Conservation (phyloP, 2,888 invertebrate species). For the Andricus curvator region DNA sequence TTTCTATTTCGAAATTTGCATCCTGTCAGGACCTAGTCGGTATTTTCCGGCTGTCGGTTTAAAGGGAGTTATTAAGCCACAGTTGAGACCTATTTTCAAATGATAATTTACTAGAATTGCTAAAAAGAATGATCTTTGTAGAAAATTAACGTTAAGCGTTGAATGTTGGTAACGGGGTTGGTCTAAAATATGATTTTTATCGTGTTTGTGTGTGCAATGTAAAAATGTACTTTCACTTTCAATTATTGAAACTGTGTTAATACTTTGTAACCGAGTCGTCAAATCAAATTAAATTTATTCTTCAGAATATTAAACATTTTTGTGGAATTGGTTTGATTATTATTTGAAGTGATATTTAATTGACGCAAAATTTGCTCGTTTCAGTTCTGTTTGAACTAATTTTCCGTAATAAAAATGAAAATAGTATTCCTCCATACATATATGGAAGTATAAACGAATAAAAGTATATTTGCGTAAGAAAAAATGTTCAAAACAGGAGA, state of each 20-base stretch:
- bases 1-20: conserved; percentile 52
- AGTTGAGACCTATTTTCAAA: conserved; percentile 48
- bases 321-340: not conserved
- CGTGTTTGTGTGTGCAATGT: not conserved
- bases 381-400: too few relatives aligned
- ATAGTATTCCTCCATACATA: too few relatives aligned
- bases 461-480: too few relatives aligned
- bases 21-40: conserved; percentile 39
- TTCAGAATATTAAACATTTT: not conserved
- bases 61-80: conserved; percentile 55
- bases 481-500: too few relatives aligned
- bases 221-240: conserved; percentile 3
- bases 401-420: too few relatives aligned
- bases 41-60: conserved; percentile 51
- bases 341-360: not conserved
- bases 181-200: not conserved
- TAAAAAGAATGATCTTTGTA: conserved; percentile 3
- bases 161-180: not conserved
- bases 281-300: not conserved
- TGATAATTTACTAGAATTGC: conserved; percentile 50
- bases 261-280: not conserved
- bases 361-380: too few relatives aligned
- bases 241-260: not conserved
- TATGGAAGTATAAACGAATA: too few relatives aligned
- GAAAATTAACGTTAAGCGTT: not conserved